Evolutionary conservation across 2,113 vertebrate genomes (phyloP), one percentile per base, ranked within the genome.

Genomic region (Meles meles): DNA sequence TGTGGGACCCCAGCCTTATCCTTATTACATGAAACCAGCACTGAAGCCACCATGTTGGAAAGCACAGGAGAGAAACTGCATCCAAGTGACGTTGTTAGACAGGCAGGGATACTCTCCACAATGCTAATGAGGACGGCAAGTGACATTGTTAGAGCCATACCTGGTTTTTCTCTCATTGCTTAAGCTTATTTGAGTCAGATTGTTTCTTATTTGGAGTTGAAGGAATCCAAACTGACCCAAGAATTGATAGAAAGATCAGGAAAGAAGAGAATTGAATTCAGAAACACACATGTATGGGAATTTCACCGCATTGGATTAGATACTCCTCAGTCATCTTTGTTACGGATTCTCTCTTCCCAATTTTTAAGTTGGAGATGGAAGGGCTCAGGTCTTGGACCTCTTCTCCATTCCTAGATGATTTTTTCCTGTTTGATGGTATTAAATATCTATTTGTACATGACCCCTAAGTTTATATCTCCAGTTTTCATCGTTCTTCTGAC

Each of bases 161-260:
- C 31, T 84, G 74, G 5, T 61, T 95, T 71, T 92, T n/a, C 67
- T 86, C 74, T 89, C 42, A 77, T 42, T 91, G 88, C 12, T 31
- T 67, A 34, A 61, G 59, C 42, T 47, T 69, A n/a, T 88, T 88
- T 96, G 76, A 63, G 63, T 83, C 74, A 65, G 49, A 13, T 63
- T 87, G 6, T 91, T 29, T 96, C 31, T 87, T 57, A n/a, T 74
- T 97, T 95, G 95, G 31, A 90, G 90, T 93, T 87, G 79, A 89
- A 92, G 86, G 29, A 92, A 83, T 91, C 29, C 72, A 79, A 93
- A 85, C n/a, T 37, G 77, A 76, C 8, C 14, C 7, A 61, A n/a
- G 21, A 95, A 84, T 44, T 17, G 39, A 80, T 25, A 52, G 42
- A 93, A 80, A 91, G 52, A 76, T 69, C 42, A 94, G 86, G 69